Evolutionary conservation across 2,113 vertebrate genomes (phyloP).

Genomic region (human): GRCh38 chr20:637501-638000

Average conservation of each 20-base stretch:
- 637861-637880: background rate
- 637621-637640: background rate
- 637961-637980: background rate
- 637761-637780: background rate
- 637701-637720: background rate
- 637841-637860: background rate
- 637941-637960: background rate
- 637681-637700: background rate
- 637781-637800: background rate
- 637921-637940: background rate
- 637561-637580: background rate
- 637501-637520: background rate
- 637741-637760: background rate
- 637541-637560: background rate
- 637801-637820: background rate
- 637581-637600: background rate
- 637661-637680: background rate
- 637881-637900: background rate
- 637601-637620: background rate
- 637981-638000: background rate
- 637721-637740: background rate
- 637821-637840: background rate
- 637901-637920: background rate
- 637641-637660: background rate
- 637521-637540: background rate